Conservation (phyloP, 2,797 vertebrate genomes). For the Chloroceryle amazona region DNA sequence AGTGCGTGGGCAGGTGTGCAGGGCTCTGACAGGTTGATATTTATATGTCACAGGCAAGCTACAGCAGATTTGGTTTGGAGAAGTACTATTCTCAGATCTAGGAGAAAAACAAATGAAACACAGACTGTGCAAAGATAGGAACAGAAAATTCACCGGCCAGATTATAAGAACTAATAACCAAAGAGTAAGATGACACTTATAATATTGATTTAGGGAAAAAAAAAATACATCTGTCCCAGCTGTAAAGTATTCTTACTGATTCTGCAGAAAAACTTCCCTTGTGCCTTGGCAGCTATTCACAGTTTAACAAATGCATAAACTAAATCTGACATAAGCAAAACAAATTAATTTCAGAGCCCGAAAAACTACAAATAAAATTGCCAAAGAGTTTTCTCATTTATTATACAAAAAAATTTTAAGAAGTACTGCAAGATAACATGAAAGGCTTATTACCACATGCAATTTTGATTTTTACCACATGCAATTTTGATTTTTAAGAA, state of each 20-base stretch:
- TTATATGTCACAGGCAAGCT: not conserved
- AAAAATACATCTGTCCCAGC: not conserved
- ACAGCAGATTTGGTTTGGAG: not conserved
- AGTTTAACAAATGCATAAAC: constrained; percentile 3
- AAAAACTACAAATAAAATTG: not conserved
- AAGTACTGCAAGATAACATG: not conserved
- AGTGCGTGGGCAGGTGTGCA: not conserved
- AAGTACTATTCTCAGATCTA: not conserved
- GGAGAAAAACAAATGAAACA: not conserved
- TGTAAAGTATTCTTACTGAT: not conserved
- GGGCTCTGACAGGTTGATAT: not conserved
- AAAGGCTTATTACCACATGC: not conserved
- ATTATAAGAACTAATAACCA: not conserved
- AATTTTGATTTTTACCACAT: not conserved
- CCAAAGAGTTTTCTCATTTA: not conserved
- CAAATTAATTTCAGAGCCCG: not conserved
- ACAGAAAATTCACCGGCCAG: not conserved
- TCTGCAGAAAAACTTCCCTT: not conserved
- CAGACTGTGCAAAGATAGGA: not conserved
- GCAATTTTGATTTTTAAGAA: not conserved
- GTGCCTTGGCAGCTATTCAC: not conserved
- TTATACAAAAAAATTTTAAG: not conserved
- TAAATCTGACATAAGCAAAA: constrained; percentile 1
- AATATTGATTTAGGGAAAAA: not conserved
- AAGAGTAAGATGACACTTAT: not conserved